Conservation (phyloP, 2,888 invertebrate genomes). For the Drosophila longiperda region DNA sequence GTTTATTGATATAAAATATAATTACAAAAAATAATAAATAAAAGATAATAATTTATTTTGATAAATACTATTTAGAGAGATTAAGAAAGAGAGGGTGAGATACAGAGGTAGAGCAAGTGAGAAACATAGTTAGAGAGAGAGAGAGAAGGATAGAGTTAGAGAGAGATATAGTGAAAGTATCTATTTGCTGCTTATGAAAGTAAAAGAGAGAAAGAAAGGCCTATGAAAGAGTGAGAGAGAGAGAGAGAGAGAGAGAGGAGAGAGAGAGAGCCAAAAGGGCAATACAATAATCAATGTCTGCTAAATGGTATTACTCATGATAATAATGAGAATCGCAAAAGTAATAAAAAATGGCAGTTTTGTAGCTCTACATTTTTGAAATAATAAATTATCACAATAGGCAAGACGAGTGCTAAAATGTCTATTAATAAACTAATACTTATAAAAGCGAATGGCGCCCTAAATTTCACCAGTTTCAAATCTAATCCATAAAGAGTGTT, state of each 20-base stretch:
- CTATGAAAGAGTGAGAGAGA: background rate
- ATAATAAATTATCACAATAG: slow-evolving; percentile 1
- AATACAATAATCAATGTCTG: background rate
- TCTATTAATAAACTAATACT: slow-evolving; percentile 10
- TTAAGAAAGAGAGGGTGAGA: background rate
- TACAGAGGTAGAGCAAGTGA: too few species aligned
- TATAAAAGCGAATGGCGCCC: slow-evolving; percentile 34
- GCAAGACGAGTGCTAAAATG: slow-evolving; percentile 14
- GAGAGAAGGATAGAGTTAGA: background rate
- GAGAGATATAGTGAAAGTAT: background rate
- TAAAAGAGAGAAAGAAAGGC: background rate
- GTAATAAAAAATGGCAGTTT: background rate
- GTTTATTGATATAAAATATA: background rate
- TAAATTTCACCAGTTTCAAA: slow-evolving; percentile 55
- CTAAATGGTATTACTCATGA: background rate
- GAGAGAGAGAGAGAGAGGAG: background rate
- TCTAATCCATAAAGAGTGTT: slow-evolving; percentile 42
- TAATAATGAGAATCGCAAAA: background rate
- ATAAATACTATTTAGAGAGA: background rate
- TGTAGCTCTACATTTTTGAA: background rate
- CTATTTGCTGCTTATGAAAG: background rate
- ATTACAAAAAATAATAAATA: background rate
- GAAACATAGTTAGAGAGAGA: background rate
- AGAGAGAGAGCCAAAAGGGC: background rate
- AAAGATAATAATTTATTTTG: background rate